Evolutionary conservation across 2,888 invertebrate species (phyloP).

Genomic region (Rhodophaea formosa): DNA sequence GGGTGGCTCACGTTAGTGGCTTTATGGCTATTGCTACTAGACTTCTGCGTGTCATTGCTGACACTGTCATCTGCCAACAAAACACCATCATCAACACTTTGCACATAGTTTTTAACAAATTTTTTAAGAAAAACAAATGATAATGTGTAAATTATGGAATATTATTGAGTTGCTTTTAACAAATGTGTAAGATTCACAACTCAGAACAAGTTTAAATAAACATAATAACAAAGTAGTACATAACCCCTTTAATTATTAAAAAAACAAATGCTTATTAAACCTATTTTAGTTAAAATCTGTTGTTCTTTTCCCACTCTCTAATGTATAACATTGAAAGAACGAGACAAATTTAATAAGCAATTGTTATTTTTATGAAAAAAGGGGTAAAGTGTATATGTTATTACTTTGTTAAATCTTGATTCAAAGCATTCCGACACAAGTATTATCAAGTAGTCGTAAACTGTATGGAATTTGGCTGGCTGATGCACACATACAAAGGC

Average conservation of each 20-base stretch:
- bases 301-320: too few species aligned
- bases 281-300: too few species aligned
- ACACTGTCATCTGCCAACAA: constrained; percentile 75
- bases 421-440: constrained; percentile 4
- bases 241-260: too few species aligned
- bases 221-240: not conserved
- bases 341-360: too few species aligned
- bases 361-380: too few species aligned
- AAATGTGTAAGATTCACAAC: not conserved
- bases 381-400: not conserved
- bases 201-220: not conserved
- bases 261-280: too few species aligned
- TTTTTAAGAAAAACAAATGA: not conserved
- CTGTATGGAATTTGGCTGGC: constrained; percentile 14
- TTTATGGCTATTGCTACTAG: constrained; percentile 59
- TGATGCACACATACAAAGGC: not conserved
- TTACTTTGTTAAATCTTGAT: not conserved
- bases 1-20: constrained; percentile 52
- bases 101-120: not conserved
- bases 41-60: constrained; percentile 73
- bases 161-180: not conserved
- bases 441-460: not conserved
- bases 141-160: not conserved
- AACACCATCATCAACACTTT: constrained; percentile 39
- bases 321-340: too few species aligned